Conservation (phyloP, 2,888 invertebrate genomes). For the Nomada ferruginata region DNA sequence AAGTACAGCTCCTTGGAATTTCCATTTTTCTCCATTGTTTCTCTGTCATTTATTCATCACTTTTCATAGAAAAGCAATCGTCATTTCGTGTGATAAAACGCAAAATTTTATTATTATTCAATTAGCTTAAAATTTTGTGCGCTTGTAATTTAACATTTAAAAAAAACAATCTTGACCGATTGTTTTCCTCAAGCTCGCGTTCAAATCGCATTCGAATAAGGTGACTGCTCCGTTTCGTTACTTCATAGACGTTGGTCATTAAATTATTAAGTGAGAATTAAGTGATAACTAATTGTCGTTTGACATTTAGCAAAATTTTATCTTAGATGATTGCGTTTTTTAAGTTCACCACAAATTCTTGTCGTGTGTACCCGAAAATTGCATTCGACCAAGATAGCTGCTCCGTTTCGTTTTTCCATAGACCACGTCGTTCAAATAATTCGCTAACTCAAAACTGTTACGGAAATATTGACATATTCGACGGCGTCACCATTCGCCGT, state of each 20-base stretch:
- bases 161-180: no score
- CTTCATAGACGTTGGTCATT: not conserved
- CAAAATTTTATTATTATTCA: not conserved
- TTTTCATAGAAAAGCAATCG: not conserved
- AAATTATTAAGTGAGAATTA: not conserved
- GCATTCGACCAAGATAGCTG: no score
- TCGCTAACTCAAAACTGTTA: not conserved
- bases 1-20: slow-evolving; percentile 63
- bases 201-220: not conserved
- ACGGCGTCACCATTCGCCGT: slow-evolving; percentile 11
- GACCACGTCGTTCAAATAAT: not conserved
- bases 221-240: not conserved
- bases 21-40: not conserved
- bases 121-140: not conserved
- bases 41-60: not conserved
- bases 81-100: not conserved
- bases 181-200: not conserved
- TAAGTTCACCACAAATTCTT: no score
- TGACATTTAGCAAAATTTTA: no score
- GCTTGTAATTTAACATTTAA: not conserved
- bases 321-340: no score
- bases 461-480: not conserved
- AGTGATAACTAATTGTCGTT: no score
- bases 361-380: no score
- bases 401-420: no score